Percentiles rank a stretch among this genome's conserved stretches.
phyloP scores from a whole-genome alignment of 2,113 vertebrate genomes.

The Rhinolophus ferrumequinum region DNA sequence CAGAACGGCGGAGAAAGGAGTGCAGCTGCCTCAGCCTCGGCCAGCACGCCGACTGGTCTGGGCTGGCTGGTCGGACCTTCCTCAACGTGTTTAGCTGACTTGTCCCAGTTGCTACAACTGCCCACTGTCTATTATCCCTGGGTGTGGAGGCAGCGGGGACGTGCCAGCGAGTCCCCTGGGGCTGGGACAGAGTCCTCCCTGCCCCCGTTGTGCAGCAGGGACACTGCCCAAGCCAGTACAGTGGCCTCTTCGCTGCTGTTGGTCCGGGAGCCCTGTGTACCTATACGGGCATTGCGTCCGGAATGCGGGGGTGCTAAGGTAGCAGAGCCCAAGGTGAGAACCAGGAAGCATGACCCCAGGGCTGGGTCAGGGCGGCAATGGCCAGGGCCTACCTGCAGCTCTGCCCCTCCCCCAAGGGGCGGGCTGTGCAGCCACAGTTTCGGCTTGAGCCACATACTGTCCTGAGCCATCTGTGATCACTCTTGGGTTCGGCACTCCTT shows the following conservation, averaged over 20 bases:
- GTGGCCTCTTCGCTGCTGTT: neutral
- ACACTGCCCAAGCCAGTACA: neutral
- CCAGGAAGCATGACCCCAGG: neutral
- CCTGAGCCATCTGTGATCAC: neutral
- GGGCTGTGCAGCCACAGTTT: neutral
- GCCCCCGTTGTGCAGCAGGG: too few relatives aligned
- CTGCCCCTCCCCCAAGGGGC: neutral
- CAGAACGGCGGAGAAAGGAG: neutral
- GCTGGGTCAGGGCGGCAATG: neutral
- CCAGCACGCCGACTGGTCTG: neutral
- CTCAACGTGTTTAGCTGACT: neutral
- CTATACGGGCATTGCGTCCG: neutral
- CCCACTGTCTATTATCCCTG: neutral
- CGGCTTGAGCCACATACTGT: neutral
- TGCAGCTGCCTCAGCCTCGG: accelerated
- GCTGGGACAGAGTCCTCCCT: neutral
- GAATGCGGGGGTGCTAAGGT: neutral
- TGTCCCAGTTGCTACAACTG: too few relatives aligned
- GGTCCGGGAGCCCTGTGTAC: neutral
- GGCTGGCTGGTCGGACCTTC: neutral
- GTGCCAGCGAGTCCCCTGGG: neutral
- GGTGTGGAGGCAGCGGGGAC: neutral
- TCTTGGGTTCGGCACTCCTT: neutral
- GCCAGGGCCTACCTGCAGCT: too few relatives aligned
- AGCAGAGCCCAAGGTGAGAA: neutral